A percentile compares a stretch with the other conserved stretches of the same genome.
Evolutionary conservation across 2,113 vertebrate genomes (phyloP).

Genomic region (Marcusenius ussheri): DNA sequence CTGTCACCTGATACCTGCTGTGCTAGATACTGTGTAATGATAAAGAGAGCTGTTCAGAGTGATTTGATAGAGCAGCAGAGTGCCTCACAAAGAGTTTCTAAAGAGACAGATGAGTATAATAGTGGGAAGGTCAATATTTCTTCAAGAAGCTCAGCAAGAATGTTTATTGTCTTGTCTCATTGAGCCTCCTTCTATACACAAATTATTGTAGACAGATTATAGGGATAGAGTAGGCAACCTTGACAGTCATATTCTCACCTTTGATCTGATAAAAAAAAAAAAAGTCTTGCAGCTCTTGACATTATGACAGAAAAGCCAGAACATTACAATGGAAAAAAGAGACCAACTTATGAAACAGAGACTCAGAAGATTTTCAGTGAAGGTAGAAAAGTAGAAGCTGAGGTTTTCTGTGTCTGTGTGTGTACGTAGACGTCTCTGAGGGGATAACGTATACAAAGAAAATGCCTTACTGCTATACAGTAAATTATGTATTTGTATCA

Average conservation of each 20-base stretch:
- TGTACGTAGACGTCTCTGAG: background rate
- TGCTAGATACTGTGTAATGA: background rate
- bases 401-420: background rate
- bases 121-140: slow-evolving; percentile 28
- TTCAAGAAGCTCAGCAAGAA: slow-evolving; percentile 39
- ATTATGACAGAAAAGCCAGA: slow-evolving; percentile 34
- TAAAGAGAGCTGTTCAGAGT: background rate
- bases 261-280: slow-evolving; percentile 14
- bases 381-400: background rate
- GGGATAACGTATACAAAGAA: background rate
- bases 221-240: slow-evolving; percentile 34
- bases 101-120: background rate
- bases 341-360: background rate
- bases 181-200: slow-evolving; percentile 17
- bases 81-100: background rate
- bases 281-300: slow-evolving; percentile 22
- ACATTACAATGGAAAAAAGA: slow-evolving; percentile 1
- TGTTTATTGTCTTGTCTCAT: slow-evolving; percentile 40
- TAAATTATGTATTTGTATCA: background rate
- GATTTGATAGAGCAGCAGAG: background rate
- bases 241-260: background rate
- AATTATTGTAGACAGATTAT: background rate
- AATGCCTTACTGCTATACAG: background rate
- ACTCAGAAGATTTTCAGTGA: background rate
- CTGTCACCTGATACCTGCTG: background rate